Evolutionary conservation across 53 echinoderm and acorn worm species (phyloP).

Genomic region (Crossaster papposus): DNA sequence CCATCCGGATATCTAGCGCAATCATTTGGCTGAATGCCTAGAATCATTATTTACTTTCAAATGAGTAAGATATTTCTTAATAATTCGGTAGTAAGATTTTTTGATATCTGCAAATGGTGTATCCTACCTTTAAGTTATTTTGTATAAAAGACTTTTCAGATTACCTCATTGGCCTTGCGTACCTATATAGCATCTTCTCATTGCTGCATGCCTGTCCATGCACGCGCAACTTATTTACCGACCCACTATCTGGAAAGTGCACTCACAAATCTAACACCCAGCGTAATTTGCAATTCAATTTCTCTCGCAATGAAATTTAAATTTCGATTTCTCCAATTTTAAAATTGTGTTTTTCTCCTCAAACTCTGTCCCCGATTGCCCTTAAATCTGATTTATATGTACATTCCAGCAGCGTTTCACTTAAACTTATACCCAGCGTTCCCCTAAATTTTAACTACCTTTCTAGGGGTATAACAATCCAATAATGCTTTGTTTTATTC

Average conservation of each 20-base stretch:
- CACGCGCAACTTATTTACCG: not conserved
- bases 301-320: constrained; percentile 22
- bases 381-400: not conserved
- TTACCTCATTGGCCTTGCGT: not conserved
- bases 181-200: not conserved
- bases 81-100: too few species aligned
- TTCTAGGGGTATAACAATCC: not conserved
- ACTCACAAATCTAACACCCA: constrained; percentile 17
- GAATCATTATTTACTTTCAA: too few species aligned
- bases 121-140: too few species aligned
- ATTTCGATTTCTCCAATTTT: not conserved
- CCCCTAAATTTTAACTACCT: not conserved
- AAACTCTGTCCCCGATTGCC: not conserved
- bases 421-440: not conserved
- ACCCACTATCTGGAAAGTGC: not conserved
- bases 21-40: too few species aligned
- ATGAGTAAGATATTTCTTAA: too few species aligned
- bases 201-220: not conserved
- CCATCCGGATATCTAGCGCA: too few species aligned
- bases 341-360: not conserved
- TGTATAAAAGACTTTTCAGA: not conserved
- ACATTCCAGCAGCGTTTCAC: not conserved
- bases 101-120: too few species aligned
- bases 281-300: constrained; percentile 29
- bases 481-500: constrained; percentile 1